Conservation (phyloP, 1,140 invertebrate species). For the Drosophila funebris region DNA sequence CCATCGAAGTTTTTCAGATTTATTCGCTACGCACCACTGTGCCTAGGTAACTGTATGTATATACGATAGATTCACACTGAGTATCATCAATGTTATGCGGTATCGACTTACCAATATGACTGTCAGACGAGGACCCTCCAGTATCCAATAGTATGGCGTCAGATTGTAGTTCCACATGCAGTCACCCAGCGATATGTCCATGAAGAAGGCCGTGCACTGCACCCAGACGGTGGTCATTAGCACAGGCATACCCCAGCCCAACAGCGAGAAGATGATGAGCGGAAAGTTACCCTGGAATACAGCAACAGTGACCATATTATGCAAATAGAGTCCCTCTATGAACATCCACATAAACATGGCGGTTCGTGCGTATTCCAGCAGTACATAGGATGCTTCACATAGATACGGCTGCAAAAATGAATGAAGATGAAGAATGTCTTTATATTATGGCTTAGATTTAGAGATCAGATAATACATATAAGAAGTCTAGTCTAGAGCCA, state of each 20-base stretch:
- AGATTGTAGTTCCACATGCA: conserved; percentile 95
- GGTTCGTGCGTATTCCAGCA: conserved; percentile 93
- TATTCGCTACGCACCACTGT: background rate
- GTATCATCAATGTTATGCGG: background rate
- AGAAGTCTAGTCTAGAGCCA: no score
- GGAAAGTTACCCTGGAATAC: conserved; percentile 91
- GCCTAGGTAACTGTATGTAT: no score
- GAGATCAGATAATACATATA: background rate
- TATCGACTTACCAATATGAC: conserved; percentile 89
- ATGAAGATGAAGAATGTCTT: background rate
- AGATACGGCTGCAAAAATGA: conserved; percentile 87
- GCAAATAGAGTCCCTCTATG: conserved; percentile 94
- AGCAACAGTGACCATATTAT: conserved; percentile 93
- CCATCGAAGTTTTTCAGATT: no score
- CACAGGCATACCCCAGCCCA: conserved; percentile 93
- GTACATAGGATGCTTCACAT: conserved; percentile 90
- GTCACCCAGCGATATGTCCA: conserved; percentile 82
- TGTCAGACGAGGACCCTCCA: conserved; percentile 91
- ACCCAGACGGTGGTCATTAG: conserved; percentile 90
- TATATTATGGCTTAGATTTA: no score
- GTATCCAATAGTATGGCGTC: conserved; percentile 92
- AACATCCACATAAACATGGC: conserved; percentile 98
- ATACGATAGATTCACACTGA: background rate
- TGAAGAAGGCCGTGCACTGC: conserved; percentile 86
- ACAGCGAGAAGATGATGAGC: conserved; percentile 88